Evolutionary conservation across 2,113 vertebrate species (phyloP), one percentile per base, ranked within the genome.

Genomic region (Chaenocephalus aceratus): DNA sequence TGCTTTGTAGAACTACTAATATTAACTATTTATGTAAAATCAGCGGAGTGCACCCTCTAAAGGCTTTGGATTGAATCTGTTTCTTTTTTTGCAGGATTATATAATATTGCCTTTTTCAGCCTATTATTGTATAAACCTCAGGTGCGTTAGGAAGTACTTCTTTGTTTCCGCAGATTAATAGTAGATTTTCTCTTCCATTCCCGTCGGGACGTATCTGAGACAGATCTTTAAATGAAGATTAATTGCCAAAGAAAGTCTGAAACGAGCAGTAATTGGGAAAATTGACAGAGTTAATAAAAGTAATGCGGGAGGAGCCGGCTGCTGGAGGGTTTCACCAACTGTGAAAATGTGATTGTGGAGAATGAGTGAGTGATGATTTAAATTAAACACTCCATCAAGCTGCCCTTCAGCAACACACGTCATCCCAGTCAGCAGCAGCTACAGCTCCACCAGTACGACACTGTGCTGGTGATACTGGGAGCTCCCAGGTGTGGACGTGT

Each of bases 351-450:
- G 59, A 75, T 46, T 64, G 30, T 34, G 45, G 68, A 72, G 63
- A 69, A 61, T 63, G 41, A 79, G 70, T 1, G 56, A 74, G 34
- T 5, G 44, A 59, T 30, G 34, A 54, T 62, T 80, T 34, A 71
- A 80, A 75, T 80, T 70, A 58, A 80, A n/a, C 58, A 10, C 5
- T 30, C 36, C 49, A 80, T 71, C 62, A 78, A 76, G 73, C 63
- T 79, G 79, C 75, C 83, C 73, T 79, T 89, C 56, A 59, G 78
- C 63, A 67, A 77, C 74, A 49, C 74, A 71, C 70, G 79, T 60
- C 60, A 78, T 84, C 71, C 67, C 58, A 46, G 36, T 41, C 36
- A 66, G 56, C 12, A 4, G 61, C 44, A 18, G 51, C 26, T 49
- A 10, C 10, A 26, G 6, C 66, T 64, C 18, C 58, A 56, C 61